Evolutionary conservation across 2,888 invertebrate genomes (phyloP).

Genomic region (Trichopria drosophilae): DNA sequence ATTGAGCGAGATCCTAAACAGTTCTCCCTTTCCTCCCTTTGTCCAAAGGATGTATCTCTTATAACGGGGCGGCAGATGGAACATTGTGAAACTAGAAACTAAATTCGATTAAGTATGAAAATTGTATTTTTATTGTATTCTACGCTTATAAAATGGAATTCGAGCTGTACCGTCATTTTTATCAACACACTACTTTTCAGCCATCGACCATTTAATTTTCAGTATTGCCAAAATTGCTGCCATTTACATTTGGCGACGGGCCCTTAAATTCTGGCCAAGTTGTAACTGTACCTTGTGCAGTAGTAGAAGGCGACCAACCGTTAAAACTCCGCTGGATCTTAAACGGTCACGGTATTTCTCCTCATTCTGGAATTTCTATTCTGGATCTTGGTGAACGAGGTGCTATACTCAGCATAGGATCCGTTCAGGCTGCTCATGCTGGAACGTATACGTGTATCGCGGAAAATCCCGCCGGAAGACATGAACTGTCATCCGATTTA

Average conservation of each 20-base stretch:
- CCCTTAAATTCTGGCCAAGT: constrained; percentile 66
- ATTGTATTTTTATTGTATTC: no score
- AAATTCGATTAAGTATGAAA: no score
- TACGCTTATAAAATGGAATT: no score
- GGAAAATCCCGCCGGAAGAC: constrained; percentile 63
- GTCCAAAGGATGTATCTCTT: no score
- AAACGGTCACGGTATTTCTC: constrained; percentile 55
- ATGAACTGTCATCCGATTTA: constrained; percentile 61
- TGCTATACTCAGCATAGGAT: constrained; percentile 65
- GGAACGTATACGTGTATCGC: constrained; percentile 67
- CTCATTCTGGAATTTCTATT: constrained; percentile 60
- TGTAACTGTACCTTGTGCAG: constrained; percentile 65
- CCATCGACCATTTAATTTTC: constrained; percentile 47
- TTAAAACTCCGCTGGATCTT: constrained; percentile 68
- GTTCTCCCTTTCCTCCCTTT: no score
- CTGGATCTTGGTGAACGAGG: constrained; percentile 68
- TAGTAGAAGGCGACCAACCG: constrained; percentile 68
- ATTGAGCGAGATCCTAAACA: no score
- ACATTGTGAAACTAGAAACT: no score
- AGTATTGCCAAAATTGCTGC: constrained; percentile 56
- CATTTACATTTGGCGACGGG: constrained; percentile 65
- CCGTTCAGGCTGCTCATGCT: constrained; percentile 63
- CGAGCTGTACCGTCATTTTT: no score
- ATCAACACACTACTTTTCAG: no score
- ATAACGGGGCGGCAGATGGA: no score